Percentiles rank a stretch among this genome's conserved stretches.
phyloP scores from a whole-genome alignment of 2,113 vertebrate genomes.

The Pimephales promelas region DNA sequence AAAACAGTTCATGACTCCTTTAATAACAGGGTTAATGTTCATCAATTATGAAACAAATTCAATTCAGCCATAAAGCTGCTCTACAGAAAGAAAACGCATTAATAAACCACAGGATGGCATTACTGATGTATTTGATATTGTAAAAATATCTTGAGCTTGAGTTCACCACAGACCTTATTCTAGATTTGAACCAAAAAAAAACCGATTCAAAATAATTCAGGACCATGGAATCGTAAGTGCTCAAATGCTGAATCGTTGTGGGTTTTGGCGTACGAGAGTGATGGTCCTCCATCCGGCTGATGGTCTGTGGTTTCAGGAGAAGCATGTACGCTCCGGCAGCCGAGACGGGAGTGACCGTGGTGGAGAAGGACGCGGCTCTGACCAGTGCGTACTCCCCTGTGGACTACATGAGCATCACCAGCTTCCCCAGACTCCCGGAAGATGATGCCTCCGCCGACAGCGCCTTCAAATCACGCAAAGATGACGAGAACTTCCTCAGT shows the following conservation, averaged over 20 bases:
- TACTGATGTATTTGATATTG: no score
- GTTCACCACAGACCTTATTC: no score
- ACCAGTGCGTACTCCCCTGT: conserved; percentile 87
- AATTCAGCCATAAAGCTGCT: neutral
- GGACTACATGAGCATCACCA: conserved; percentile 99
- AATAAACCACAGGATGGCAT: no score
- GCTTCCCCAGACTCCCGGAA: conserved; percentile 93
- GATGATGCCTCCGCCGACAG: conserved; percentile 84
- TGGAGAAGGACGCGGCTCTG: conserved; percentile 75
- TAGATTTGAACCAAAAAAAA: no score
- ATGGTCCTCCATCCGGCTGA: no score
- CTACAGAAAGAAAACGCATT: neutral
- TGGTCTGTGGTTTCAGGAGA: neutral
- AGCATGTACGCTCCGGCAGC: conserved; percentile 68
- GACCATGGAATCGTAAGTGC: neutral
- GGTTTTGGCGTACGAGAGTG: neutral
- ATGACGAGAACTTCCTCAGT: conserved; percentile 88
- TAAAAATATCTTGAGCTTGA: no score
- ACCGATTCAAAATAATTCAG: no score
- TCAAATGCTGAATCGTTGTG: neutral
- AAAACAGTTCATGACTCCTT: no score
- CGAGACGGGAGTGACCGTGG: conserved; percentile 65
- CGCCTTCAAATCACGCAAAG: conserved; percentile 80
- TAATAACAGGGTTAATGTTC: neutral
- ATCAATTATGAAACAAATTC: neutral